Evolutionary conservation across 2,888 invertebrate genomes (phyloP).

Genomic region (Chymomyza fuscimana): DNA sequence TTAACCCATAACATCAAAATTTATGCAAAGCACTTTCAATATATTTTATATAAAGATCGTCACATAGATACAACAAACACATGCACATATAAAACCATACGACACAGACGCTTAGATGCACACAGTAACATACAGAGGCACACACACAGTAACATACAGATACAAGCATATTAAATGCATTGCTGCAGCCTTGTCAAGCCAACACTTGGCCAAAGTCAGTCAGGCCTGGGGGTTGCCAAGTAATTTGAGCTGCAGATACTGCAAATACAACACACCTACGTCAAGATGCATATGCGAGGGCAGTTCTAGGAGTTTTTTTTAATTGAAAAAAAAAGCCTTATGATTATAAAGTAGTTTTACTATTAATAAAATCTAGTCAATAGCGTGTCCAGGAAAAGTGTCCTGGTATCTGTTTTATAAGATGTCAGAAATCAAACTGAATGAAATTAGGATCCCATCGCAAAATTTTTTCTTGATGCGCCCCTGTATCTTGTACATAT

Average conservation of each 20-base stretch:
- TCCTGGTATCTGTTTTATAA: too few relatives aligned
- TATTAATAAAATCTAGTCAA: neutral
- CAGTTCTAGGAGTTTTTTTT: neutral
- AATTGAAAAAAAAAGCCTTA: too few relatives aligned
- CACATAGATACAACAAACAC: constrained; percentile 23
- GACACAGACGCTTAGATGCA: neutral
- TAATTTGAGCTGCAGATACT: neutral
- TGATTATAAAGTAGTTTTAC: neutral
- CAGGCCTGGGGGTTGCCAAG: constrained; percentile 2
- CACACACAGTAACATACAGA: neutral
- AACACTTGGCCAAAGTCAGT: constrained; percentile 41
- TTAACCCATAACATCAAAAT: constrained; percentile 32
- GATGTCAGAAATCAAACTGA: too few relatives aligned
- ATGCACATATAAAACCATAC: neutral
- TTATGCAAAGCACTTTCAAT: constrained; percentile 63
- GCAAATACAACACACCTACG: neutral
- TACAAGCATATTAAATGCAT: neutral
- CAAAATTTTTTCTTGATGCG: too few relatives aligned
- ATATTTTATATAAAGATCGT: constrained; percentile 61
- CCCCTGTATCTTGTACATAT: too few relatives aligned
- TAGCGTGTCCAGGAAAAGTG: too few relatives aligned
- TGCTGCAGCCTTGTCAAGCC: constrained; percentile 10
- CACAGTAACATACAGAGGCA: neutral
- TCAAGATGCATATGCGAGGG: neutral
- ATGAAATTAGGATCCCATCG: too few relatives aligned